These are phyloP conservation scores for Manis pentadactyla DNA, from an alignment of 2,797 vertebrate species.

Conservation along the genomic window DNA sequence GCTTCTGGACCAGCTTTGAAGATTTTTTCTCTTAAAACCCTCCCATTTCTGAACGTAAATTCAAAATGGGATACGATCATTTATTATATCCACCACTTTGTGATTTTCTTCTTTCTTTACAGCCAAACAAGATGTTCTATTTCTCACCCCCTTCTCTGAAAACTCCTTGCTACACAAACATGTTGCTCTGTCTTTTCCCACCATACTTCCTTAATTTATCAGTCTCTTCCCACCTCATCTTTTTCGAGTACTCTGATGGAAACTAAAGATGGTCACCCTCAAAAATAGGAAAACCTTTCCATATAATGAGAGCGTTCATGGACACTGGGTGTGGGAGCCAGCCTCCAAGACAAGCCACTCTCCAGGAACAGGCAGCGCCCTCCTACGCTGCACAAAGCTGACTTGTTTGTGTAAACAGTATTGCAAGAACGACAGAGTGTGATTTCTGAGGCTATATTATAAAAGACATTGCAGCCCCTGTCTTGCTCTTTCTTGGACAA, in stretches of 20 bases:
- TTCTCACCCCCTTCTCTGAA: neutral
- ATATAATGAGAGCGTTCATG: neutral
- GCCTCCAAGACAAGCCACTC: neutral
- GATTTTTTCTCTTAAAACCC: neutral
- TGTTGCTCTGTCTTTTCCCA: neutral
- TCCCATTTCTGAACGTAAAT: neutral
- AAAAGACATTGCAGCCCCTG: neutral
- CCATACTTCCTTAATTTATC: neutral
- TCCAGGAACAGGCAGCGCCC: neutral
- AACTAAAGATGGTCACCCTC: neutral
- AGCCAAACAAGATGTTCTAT: neutral
- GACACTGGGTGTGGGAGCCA: neutral
- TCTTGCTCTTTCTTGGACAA: neutral
- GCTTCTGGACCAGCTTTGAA: neutral
- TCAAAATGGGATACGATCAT: neutral
- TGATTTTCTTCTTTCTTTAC: neutral
- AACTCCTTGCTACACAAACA: neutral
- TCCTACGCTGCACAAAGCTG: neutral
- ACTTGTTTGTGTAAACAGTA: neutral
- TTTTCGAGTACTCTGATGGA: neutral
- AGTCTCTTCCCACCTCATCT: neutral
- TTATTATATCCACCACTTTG: neutral
- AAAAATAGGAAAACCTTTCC: neutral
- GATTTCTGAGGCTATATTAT: neutral
- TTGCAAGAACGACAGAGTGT: neutral